Evolutionary conservation across 2,797 vertebrate species (phyloP).

Genomic region (Spondyliosoma cantharus): DNA sequence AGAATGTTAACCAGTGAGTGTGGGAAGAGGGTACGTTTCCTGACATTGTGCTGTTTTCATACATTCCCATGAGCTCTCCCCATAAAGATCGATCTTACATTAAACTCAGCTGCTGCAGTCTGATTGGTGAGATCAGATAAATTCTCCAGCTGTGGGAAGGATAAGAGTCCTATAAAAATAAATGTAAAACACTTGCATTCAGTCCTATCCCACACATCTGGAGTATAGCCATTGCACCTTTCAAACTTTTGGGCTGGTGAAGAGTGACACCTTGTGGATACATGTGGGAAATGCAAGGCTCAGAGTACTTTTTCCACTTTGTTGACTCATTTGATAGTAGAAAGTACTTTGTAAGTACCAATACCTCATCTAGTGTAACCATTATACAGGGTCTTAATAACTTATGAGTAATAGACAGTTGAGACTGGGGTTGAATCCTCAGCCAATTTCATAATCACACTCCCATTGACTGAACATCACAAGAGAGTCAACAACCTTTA

Average conservation of each 20-base stretch:
- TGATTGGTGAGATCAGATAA: neutral
- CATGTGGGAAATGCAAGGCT: conserved; percentile 3
- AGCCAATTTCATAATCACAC: neutral
- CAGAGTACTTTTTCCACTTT: neutral
- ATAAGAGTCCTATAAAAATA: neutral
- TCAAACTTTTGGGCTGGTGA: neutral
- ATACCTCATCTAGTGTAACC: neutral
- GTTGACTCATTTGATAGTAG: neutral
- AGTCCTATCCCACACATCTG: neutral
- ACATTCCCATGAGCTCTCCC: conserved; percentile 11
- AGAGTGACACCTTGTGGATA: conserved; percentile 71
- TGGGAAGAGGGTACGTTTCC: conserved; percentile 4
- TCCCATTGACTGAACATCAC: conserved; percentile 57
- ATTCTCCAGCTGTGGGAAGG: neutral
- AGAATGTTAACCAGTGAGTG: conserved; percentile 37
- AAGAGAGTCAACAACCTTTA: conserved; percentile 88
- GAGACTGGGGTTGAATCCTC: neutral
- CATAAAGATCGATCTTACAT: neutral
- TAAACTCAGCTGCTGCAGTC: neutral
- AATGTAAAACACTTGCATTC: neutral
- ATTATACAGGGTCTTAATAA: neutral
- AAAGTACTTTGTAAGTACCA: neutral
- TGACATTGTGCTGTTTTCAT: conserved; percentile 24
- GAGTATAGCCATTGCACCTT: neutral
- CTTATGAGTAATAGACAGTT: neutral